Evolutionary conservation across 2,797 vertebrate genomes (phyloP).

Genomic region (Sylvilagus floridanus): DNA sequence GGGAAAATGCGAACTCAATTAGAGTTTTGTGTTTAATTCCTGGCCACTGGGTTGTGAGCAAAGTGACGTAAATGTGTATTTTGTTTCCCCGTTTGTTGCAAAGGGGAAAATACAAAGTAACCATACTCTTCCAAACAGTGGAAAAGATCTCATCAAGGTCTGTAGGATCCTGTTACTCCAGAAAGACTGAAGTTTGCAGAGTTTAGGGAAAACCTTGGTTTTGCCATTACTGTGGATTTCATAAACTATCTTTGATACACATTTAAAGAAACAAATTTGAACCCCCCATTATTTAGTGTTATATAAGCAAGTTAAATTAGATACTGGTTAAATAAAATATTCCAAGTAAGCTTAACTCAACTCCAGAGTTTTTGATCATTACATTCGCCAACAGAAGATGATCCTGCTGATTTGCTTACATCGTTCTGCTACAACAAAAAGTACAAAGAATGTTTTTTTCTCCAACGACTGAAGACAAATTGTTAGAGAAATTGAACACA

Average conservation of each 20-base stretch:
- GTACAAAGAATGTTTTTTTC: not conserved
- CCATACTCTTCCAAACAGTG: slow-evolving; percentile 72
- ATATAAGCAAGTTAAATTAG: slow-evolving; percentile 63
- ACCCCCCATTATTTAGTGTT: slow-evolving; percentile 73
- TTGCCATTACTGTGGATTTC: slow-evolving; percentile 72
- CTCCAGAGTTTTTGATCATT: slow-evolving; percentile 67
- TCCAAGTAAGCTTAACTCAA: slow-evolving; percentile 40
- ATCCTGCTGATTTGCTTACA: slow-evolving; percentile 62
- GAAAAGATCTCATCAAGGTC: slow-evolving; percentile 75
- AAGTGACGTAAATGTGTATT: slow-evolving; percentile 68
- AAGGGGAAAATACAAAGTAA: slow-evolving; percentile 78
- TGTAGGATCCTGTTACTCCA: slow-evolving; percentile 73
- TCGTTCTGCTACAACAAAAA: slow-evolving; percentile 19
- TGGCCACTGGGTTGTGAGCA: slow-evolving; percentile 76
- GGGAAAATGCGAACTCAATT: slow-evolving; percentile 61
- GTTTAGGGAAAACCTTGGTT: slow-evolving; percentile 51
- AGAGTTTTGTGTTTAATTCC: slow-evolving; percentile 79
- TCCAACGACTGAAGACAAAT: slow-evolving; percentile 20
- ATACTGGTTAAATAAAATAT: slow-evolving; percentile 60
- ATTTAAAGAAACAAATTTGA: slow-evolving; percentile 74
- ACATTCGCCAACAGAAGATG: slow-evolving; percentile 60
- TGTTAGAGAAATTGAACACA: not conserved
- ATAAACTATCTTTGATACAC: slow-evolving; percentile 72
- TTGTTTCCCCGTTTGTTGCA: slow-evolving; percentile 77
- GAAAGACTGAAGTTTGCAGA: slow-evolving; percentile 57